Evolutionary conservation across 2,888 invertebrate species (phyloP).

Genomic region (Drosophila anomelani): DNA sequence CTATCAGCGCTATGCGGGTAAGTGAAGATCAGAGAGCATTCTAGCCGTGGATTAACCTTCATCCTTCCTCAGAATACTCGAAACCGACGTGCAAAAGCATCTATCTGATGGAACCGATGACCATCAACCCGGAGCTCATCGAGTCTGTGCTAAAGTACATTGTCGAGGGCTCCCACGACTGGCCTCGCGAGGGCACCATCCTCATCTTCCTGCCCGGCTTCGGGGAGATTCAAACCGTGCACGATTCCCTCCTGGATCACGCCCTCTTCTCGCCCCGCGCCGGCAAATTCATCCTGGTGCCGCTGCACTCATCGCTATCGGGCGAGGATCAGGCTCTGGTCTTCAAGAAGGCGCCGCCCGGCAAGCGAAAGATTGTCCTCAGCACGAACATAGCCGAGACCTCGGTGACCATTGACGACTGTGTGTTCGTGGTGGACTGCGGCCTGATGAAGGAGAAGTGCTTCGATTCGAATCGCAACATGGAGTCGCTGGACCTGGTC

Average conservation of each 20-base stretch:
- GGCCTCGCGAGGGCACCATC: slow-evolving; percentile 88
- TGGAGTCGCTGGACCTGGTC: slow-evolving; percentile 93
- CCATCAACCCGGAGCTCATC: slow-evolving; percentile 91
- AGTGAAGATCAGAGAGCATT: slow-evolving; percentile 14
- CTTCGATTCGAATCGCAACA: slow-evolving; percentile 89
- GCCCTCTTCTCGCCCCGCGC: slow-evolving; percentile 86
- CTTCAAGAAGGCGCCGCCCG: slow-evolving; percentile 88
- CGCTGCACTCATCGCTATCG: slow-evolving; percentile 93
- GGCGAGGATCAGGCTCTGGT: slow-evolving; percentile 93
- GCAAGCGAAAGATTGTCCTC: slow-evolving; percentile 93
- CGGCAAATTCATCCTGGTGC: slow-evolving; percentile 90
- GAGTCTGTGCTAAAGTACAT: slow-evolving; percentile 90
- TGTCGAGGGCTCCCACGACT: slow-evolving; percentile 88
- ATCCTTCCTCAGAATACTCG: slow-evolving; percentile 85
- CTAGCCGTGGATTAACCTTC: background rate
- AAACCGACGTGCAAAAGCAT: slow-evolving; percentile 89
- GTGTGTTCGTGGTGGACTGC: slow-evolving; percentile 96
- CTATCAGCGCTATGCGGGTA: slow-evolving; percentile 88
- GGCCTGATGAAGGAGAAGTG: slow-evolving; percentile 96
- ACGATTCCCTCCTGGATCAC: slow-evolving; percentile 89
- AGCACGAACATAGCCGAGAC: slow-evolving; percentile 98
- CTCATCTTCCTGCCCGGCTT: slow-evolving; percentile 92
- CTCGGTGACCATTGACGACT: slow-evolving; percentile 97
- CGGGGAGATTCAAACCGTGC: slow-evolving; percentile 90
- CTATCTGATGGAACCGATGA: slow-evolving; percentile 91